Evolutionary conservation across 2,797 vertebrate genomes (phyloP).

Genomic region (Takifugu rubripes): DNA sequence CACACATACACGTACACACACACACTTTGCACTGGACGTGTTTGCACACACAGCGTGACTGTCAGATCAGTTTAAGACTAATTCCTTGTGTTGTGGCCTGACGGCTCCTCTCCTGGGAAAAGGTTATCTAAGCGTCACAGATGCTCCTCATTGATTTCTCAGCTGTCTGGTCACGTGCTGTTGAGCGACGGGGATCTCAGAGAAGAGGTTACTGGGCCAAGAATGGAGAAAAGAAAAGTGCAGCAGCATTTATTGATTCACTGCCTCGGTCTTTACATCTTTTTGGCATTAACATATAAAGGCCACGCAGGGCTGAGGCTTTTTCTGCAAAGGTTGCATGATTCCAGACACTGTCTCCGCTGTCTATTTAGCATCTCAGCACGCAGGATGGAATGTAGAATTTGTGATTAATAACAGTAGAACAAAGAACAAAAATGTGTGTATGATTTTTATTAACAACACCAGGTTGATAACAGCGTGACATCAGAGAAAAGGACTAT

Average conservation of each 20-base stretch:
- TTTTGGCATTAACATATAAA: too few relatives aligned
- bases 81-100: conserved; percentile 59
- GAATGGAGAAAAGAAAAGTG: conserved; percentile 3
- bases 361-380: conserved; percentile 16
- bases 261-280: conserved; percentile 11
- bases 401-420: conserved; percentile 38
- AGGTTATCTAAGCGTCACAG: conserved; percentile 63
- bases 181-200: conserved; percentile 59
- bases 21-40: neutral
- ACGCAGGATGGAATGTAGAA: conserved; percentile 20
- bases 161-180: conserved; percentile 28
- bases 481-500: too few relatives aligned
- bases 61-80: conserved; percentile 45
- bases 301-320: neutral
- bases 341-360: neutral
- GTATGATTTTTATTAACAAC: conserved; percentile 46
- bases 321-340: too few relatives aligned
- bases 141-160: conserved; percentile 66
- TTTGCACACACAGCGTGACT: conserved; percentile 23
- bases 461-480: conserved; percentile 2
- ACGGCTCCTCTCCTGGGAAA: conserved; percentile 49
- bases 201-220: conserved; percentile 43
- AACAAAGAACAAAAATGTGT: conserved; percentile 15
- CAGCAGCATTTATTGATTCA: neutral
- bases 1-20: too few relatives aligned